Evolutionary conservation across 2,113 vertebrate genomes (phyloP), one percentile per base, ranked within the genome.

Genomic region (Struthidea cinerea): DNA sequence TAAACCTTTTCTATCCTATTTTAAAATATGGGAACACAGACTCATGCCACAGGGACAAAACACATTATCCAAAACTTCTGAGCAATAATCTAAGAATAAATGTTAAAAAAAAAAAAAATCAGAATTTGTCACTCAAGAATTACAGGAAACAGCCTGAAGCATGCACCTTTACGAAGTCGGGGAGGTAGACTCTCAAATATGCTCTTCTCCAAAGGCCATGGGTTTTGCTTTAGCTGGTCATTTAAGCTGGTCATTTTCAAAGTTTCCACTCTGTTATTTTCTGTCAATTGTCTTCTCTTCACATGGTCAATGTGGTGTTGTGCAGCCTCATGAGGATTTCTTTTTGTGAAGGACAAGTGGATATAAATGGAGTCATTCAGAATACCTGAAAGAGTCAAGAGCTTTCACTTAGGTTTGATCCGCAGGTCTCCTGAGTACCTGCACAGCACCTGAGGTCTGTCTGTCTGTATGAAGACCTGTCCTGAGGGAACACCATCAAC

Each of bases 131-230:
- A 46, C 20, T 76, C 57, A 50, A 50, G 13, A 73, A 19, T 81
- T 60, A 41, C 8, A 61, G 28, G 32, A 63, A 44, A 71, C 22
- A 86, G 49, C 27, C 33, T 56, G 49, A 85, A 86, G 61, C 24
- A 64, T 3, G 28, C 76, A 99, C 99, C 99, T 98, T 96, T 97
- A 39, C 95, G 97, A 70, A 99, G 97, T 9, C 87, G 84, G 10
- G 98, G 97, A 2, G 99, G 98, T 16, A 99, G 91, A 44, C 95
- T 97, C 47, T 98, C 93, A 71, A 97, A 96, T 33, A 98, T 91
- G 47, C 97, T 87, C 46, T 98, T 97, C 12, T 99, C 98, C 96
- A 98, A 81, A 93, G 98, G 98, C 98, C 98, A 98, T 50, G 98
- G 92, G 42, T 96, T 96, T 77, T 95, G 95, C 12, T 87, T 95